phyloP scores from a whole-genome alignment of 2,797 vertebrate genomes.

The Hapalemur alaotrensis region DNA sequence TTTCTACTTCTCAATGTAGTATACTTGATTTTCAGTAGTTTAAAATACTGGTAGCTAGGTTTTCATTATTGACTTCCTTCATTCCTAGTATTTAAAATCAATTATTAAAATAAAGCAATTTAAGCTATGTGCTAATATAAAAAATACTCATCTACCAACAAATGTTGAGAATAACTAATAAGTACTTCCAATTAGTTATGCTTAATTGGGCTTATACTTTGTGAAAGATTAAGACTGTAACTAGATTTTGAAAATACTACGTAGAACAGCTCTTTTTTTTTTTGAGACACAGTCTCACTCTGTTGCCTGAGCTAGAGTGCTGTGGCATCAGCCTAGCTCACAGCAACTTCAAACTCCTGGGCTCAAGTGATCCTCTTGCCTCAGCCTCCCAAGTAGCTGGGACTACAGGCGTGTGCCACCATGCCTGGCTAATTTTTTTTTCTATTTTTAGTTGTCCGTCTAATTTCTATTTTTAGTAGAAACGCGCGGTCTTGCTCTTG shows the following conservation, averaged over 20 bases:
- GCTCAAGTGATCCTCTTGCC: too few relatives aligned
- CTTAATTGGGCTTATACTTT: neutral
- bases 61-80: conserved; percentile 26
- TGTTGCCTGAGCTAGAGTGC: too few relatives aligned
- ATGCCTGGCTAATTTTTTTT: too few relatives aligned
- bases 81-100: neutral
- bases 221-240: neutral
- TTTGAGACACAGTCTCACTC: too few relatives aligned
- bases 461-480: too few relatives aligned
- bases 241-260: conserved; percentile 14
- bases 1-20: conserved; percentile 2
- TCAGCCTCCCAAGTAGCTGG: too few relatives aligned
- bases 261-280: neutral
- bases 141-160: neutral
- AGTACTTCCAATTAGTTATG: neutral
- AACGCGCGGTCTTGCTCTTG: too few relatives aligned
- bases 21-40: neutral
- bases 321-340: too few relatives aligned
- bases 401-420: too few relatives aligned
- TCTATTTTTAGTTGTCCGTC: too few relatives aligned
- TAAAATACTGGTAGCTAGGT: neutral
- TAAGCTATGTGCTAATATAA: neutral
- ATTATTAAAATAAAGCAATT: neutral
- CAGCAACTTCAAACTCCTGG: too few relatives aligned
- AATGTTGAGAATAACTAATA: neutral